A percentile compares a stretch with the other conserved stretches of the same genome.
phyloP scores from a whole-genome alignment of 2,797 vertebrate species.

The Ispidina lecontei region DNA sequence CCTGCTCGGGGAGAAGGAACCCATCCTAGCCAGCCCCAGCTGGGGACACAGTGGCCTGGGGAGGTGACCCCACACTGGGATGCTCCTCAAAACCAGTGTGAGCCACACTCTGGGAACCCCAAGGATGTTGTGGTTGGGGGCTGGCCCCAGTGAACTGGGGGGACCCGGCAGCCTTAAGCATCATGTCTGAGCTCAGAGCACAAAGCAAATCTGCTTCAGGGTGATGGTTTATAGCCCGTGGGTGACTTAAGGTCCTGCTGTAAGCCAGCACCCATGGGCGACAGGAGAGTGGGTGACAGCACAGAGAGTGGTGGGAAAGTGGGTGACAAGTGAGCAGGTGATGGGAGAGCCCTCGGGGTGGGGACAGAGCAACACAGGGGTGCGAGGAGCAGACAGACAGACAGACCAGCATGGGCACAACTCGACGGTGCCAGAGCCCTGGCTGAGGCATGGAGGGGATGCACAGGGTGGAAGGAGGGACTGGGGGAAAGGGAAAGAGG shows the following conservation, averaged over 20 bases:
- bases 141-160: accelerated
- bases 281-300: background rate
- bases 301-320: background rate
- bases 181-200: background rate
- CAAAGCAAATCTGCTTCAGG: background rate
- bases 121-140: background rate
- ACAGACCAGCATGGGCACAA: no score
- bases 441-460: no score
- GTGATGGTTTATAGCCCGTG: accelerated
- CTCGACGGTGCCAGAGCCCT: background rate
- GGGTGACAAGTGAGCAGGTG: background rate
- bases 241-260: background rate
- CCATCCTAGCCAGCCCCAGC: background rate
- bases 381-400: background rate
- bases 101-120: no score
- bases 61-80: background rate
- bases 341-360: background rate
- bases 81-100: accelerated
- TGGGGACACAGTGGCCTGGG: background rate
- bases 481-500: background rate
- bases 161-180: no score
- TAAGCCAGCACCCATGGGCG: accelerated
- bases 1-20: accelerated
- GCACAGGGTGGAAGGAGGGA: no score
- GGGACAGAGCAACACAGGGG: background rate